Base-by-base conservation (phyloP, 2,888 invertebrate genomes). In the Cheilosia scutellata region DNA sequence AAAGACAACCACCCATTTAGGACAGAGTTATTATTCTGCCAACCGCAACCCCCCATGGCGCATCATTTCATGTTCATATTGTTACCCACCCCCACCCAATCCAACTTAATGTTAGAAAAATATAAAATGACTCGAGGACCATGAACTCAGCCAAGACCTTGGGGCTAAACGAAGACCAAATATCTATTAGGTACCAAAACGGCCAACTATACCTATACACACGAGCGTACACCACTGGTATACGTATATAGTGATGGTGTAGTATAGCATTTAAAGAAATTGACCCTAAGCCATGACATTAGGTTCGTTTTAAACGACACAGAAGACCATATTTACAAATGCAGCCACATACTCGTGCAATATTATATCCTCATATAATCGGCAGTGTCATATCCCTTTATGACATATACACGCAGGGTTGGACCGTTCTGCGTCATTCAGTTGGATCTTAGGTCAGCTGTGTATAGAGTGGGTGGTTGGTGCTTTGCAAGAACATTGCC, bases 321-420 rank as follows among this genome's bases (percentile, higher is more conserved):
- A 20, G 20, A n/a, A 49, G 37, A 65, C 20, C 37, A 62, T 11
- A 11, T 65, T 37, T 44, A 31, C 60, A 65, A 66, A 55, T 44
- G 25, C 65, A 77, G 44, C 42, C 72, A 57, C 60, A 55, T 51
- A 65, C 57, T 51, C 20, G 53, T 53, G 44, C 60, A 60, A 53
- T 51, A 78, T 72, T 66, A 68, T 83, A 70, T 70, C 53, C 60
- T 71, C 65, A 79, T 79, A 71, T 76, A 79, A 84, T 84, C 84
- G 84, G 5, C 84, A 76, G 20, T 76, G 80, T 80, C 75, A 84
- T 80, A 80, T 84, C 55, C 71, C 3, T 84, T 79, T 84, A 80
- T 80, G 80, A 65, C 58, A 65, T 47, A 83, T 63, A 58, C 51
- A 68, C 57, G 40, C 72, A 40, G 49, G 62, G 47, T 11, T 62